These are phyloP conservation scores for Jacana jacana DNA, from an alignment of 2,113 vertebrate genomes.

Conservation along the genomic window DNA sequence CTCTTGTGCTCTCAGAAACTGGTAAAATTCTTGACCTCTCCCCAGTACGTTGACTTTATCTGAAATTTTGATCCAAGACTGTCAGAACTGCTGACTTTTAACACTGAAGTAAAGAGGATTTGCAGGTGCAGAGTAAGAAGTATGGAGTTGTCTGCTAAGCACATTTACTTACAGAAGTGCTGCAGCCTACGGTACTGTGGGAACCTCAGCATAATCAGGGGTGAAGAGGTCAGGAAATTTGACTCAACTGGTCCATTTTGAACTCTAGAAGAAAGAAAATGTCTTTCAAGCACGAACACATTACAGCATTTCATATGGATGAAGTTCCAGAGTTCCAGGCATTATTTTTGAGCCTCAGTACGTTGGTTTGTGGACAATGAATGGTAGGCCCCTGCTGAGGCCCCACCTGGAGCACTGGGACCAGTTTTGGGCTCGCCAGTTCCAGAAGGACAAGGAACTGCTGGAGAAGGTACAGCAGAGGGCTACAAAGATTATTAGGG, in stretches of 20 bases:
- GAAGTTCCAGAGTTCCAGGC: background rate
- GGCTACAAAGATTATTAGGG: too few species aligned
- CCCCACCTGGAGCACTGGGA: too few species aligned
- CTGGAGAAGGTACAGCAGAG: too few species aligned
- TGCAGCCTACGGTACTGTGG: background rate
- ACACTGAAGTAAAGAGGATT: background rate
- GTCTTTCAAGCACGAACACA: background rate
- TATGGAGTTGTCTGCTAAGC: background rate
- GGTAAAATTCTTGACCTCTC: background rate
- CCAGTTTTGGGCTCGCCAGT: too few species aligned
- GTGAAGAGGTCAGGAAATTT: background rate
- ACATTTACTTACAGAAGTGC: background rate
- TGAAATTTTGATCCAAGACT: background rate
- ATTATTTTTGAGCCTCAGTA: background rate
- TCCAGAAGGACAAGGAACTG: too few species aligned
- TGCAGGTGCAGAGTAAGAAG: slow-evolving; percentile 12
- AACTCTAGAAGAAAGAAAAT: background rate
- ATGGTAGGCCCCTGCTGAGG: background rate
- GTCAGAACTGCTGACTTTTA: slow-evolving; percentile 17
- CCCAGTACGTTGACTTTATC: background rate
- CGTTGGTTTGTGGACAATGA: background rate
- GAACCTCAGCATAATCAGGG: background rate
- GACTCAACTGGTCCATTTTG: background rate
- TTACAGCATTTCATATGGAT: background rate
- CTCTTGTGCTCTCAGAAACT: background rate